phyloP scores from a whole-genome alignment of 2,113 vertebrate species.

The Trogon surrucura region DNA sequence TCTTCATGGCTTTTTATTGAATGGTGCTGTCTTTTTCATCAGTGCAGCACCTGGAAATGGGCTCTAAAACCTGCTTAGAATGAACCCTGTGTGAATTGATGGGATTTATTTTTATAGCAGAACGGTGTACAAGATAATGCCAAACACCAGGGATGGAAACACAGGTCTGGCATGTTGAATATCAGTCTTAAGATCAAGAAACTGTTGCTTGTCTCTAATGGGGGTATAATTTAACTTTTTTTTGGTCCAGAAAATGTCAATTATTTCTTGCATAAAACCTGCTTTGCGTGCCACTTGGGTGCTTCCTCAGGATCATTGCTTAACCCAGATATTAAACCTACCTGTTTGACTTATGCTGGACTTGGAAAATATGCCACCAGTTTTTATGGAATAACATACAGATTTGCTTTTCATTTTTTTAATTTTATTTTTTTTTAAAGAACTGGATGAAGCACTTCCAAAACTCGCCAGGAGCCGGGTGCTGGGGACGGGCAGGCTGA shows the following conservation, averaged over 20 bases:
- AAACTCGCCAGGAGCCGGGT: rapidly evolving
- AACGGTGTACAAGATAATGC: not conserved
- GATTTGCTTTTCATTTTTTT: not conserved
- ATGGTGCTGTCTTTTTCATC: not conserved
- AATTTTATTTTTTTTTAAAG: not conserved
- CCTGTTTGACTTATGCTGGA: not conserved
- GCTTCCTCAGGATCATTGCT: not conserved
- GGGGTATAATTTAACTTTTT: not conserved
- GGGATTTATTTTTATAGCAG: not conserved
- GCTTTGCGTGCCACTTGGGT: rapidly evolving
- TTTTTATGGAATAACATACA: not conserved
- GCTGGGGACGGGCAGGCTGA: rapidly evolving
- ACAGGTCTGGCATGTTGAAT: not conserved
- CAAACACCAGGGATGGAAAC: not conserved
- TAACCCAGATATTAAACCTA: not conserved
- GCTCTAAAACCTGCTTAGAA: not conserved
- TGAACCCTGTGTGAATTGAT: not conserved
- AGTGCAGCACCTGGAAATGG: not conserved
- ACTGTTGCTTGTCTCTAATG: not conserved
- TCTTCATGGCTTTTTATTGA: not conserved
- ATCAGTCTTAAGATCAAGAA: not conserved
- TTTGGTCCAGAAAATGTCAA: not conserved
- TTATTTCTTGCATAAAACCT: not conserved
- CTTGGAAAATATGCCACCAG: not conserved
- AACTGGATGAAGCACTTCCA: not conserved